Evolutionary conservation across 92 coral and sea anemone species (phyloP).

Genomic region (Diadumene lineata): DNA sequence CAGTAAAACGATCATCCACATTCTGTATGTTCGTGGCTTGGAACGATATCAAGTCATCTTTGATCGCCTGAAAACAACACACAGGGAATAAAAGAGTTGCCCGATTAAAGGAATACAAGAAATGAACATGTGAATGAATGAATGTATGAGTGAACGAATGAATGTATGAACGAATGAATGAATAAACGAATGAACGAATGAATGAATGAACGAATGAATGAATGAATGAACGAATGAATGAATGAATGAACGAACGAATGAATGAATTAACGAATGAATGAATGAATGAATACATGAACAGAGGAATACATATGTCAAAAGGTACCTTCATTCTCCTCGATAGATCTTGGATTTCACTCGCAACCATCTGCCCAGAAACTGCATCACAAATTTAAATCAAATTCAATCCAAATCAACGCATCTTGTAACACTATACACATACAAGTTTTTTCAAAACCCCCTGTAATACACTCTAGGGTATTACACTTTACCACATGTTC

Average conservation of each 20-base stretch:
- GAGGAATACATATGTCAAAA: not conserved
- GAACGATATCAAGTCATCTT: constrained; percentile 49
- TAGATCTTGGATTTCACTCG: constrained; percentile 88
- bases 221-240: not conserved
- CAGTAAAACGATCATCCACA: constrained; percentile 88
- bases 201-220: not conserved
- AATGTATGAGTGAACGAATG: not conserved
- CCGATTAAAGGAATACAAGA: not conserved
- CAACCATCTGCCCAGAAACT: constrained; percentile 96
- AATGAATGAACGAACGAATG: not conserved
- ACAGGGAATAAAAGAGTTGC: not conserved
- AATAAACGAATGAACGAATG: not conserved
- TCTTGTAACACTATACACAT: too few relatives aligned
- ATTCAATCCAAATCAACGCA: not conserved
- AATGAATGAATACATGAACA: not conserved
- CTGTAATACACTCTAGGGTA: too few relatives aligned
- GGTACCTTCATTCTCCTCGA: constrained; percentile 85
- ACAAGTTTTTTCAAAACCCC: too few relatives aligned
- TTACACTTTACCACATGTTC: too few relatives aligned
- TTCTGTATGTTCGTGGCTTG: constrained; percentile 69
- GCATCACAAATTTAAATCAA: not conserved
- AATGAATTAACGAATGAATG: not conserved
- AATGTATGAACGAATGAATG: not conserved
- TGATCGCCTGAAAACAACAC: constrained; percentile 3
- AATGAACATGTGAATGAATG: not conserved